A percentile compares a stretch with the other conserved stretches of the same genome.
These are phyloP conservation scores for Lagopus leucura DNA, from an alignment of 2,113 vertebrate species.

Conservation along the genomic window DNA sequence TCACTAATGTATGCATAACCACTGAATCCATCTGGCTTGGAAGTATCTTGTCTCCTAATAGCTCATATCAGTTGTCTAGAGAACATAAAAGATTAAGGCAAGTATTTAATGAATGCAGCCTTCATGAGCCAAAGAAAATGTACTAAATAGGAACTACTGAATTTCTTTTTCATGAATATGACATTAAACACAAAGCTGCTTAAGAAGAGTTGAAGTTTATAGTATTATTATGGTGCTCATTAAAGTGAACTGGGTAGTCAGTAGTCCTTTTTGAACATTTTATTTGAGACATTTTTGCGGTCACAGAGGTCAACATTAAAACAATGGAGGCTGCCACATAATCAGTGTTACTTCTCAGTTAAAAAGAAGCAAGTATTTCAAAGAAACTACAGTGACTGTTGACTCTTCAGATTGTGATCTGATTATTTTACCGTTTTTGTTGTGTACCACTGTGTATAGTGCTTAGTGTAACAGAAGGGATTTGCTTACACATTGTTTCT, in stretches of 20 bases:
- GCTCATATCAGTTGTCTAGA: not conserved
- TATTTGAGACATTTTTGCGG: not conserved
- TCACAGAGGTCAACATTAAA: not conserved
- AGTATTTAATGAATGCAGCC: not conserved
- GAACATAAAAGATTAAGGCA: not conserved
- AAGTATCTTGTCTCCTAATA: not conserved
- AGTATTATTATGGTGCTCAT: not conserved
- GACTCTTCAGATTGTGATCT: slow-evolving; percentile 6
- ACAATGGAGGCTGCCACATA: not conserved
- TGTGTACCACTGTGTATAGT: not conserved
- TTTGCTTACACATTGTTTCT: not conserved
- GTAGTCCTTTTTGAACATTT: not conserved
- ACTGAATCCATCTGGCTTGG: not conserved
- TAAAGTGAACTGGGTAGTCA: not conserved
- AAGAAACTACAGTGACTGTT: not conserved
- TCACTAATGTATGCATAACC: not conserved
- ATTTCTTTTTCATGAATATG: not conserved
- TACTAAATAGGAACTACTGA: not conserved
- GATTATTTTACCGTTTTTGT: slow-evolving; percentile 26
- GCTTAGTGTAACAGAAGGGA: not conserved
- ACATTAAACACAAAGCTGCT: not conserved
- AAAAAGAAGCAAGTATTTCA: not conserved
- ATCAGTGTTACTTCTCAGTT: not conserved
- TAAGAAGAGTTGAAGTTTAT: not conserved
- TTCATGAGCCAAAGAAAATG: not conserved